Conservation (phyloP, 2,113 vertebrate species). For the Entomyzon cyanotis region DNA sequence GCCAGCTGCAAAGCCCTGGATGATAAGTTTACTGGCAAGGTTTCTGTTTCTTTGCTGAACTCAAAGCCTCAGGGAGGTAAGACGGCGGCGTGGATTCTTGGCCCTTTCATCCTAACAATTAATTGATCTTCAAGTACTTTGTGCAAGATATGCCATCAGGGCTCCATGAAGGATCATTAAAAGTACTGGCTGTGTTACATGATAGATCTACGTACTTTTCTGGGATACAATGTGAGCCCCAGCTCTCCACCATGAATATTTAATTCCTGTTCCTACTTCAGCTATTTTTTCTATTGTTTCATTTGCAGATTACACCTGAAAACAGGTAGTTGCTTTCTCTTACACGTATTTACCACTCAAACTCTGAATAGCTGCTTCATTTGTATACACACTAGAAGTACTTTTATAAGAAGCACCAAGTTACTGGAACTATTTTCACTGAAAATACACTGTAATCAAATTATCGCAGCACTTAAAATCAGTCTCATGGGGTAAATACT, state of each 20-base stretch:
- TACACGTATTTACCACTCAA: background rate
- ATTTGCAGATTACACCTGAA: background rate
- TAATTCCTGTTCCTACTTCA: background rate
- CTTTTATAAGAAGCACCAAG: background rate
- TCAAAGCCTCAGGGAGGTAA: background rate
- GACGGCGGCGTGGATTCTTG: background rate
- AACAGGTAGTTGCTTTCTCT: background rate
- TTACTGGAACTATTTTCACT: constrained; percentile 3
- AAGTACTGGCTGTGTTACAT: background rate
- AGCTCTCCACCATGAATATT: background rate
- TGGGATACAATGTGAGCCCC: background rate
- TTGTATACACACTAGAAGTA: background rate
- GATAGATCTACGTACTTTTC: background rate
- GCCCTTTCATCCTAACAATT: constrained; percentile 7
- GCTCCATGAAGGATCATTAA: background rate
- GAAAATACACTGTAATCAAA: constrained; percentile 31
- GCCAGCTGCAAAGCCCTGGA: constrained; percentile 35
- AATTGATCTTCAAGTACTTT: constrained; percentile 4
- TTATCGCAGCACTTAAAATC: constrained; percentile 23
- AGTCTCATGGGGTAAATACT: constrained; percentile 22
- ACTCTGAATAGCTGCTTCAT: constrained; percentile 7
- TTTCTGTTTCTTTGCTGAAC: constrained; percentile 34
- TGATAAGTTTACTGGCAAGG: constrained; percentile 42
- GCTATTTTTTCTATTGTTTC: background rate
- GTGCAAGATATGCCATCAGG: background rate